A percentile compares a stretch with the other conserved stretches of the same genome.
Conservation (phyloP, 2,113 vertebrate species). For the Pomatostomus ruficeps region DNA sequence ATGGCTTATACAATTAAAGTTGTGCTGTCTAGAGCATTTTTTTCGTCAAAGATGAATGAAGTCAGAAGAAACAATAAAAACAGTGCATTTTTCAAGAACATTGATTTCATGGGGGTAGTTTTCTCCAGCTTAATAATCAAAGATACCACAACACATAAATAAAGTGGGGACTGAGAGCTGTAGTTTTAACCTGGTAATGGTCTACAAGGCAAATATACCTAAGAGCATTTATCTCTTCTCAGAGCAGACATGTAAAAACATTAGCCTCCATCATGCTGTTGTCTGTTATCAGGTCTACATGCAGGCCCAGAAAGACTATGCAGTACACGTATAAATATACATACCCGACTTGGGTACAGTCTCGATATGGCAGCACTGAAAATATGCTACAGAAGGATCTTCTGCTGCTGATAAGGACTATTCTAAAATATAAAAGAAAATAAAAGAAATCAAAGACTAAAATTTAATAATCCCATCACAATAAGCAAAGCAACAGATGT, state of each 20-base stretch:
- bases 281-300: background rate
- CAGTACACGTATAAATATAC: conserved; percentile 75
- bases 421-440: conserved; percentile 87
- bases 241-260: background rate
- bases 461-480: conserved; percentile 40
- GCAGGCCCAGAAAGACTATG: conserved; percentile 26
- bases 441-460: conserved; percentile 75
- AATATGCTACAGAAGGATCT: conserved; percentile 99
- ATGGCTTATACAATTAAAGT: background rate
- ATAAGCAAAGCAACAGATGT: conserved; percentile 47
- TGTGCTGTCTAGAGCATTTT: background rate
- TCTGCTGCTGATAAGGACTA: conserved; percentile 99
- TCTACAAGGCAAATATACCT: background rate
- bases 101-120: background rate
- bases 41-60: background rate
- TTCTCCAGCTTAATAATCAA: background rate
- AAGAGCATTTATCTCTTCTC: background rate
- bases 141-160: background rate
- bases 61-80: background rate
- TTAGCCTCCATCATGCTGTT: background rate
- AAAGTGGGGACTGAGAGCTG: background rate
- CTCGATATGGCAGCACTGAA: conserved; percentile 99
- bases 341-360: conserved; percentile 97
- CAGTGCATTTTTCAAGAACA: background rate
- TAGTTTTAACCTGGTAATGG: background rate